These are phyloP conservation scores for Schmidtea mediterranea DNA, from an alignment of 1,140 invertebrate species.

Conservation along the genomic window DNA sequence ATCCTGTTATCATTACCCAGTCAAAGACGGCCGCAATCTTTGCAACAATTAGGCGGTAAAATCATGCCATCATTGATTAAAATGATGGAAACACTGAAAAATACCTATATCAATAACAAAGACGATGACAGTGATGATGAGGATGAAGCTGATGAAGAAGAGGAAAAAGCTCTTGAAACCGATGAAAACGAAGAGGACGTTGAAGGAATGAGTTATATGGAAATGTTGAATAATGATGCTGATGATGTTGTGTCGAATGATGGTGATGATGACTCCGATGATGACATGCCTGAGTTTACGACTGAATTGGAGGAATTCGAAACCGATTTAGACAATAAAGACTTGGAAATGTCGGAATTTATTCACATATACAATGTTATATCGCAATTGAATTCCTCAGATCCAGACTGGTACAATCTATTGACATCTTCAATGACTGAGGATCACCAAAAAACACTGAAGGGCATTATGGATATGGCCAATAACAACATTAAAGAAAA, in stretches of 20 bases:
- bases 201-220: background rate
- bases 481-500: background rate
- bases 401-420: slow-evolving; percentile 4
- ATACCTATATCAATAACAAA: too few relatives aligned
- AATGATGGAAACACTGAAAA: background rate
- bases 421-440: background rate
- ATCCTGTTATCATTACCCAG: background rate
- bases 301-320: background rate
- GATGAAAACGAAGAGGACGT: background rate
- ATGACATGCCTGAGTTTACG: background rate
- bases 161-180: background rate
- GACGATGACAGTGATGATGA: background rate
- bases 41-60: background rate
- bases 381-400: background rate
- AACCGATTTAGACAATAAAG: background rate
- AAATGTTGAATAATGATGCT: background rate
- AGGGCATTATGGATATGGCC: background rate
- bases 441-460: background rate
- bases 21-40: background rate
- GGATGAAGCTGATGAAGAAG: background rate
- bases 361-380: background rate
- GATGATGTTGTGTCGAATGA: background rate
- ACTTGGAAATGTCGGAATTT: background rate
- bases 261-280: background rate
- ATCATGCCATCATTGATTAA: background rate